These are phyloP conservation scores for Apis dorsata DNA, from an alignment of 1,140 invertebrate genomes.

Conservation along the genomic window DNA sequence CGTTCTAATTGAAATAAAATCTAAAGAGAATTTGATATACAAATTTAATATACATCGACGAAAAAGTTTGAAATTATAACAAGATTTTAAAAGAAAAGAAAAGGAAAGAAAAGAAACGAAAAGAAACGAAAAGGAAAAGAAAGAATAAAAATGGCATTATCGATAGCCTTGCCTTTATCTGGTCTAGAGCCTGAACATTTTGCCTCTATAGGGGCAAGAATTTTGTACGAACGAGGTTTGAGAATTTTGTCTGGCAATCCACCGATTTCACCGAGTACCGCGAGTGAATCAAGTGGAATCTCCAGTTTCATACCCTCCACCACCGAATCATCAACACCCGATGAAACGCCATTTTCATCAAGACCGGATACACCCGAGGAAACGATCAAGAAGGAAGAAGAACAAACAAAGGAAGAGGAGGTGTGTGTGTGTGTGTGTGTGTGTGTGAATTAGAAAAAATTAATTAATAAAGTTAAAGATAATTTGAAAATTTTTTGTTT, in stretches of 20 bases:
- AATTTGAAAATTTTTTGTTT: background rate
- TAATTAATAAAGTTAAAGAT: background rate
- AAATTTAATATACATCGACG: background rate
- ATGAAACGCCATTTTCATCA: constrained; percentile 50
- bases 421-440: background rate
- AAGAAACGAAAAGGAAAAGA: background rate
- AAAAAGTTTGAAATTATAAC: background rate
- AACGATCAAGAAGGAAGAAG: background rate
- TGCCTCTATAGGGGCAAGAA: constrained; percentile 30
- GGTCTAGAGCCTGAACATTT: constrained; percentile 60
- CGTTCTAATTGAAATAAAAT: constrained; percentile 12
- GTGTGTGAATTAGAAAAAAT: too few species aligned
- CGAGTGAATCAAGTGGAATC: constrained; percentile 64
- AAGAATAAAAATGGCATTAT: constrained; percentile 59
- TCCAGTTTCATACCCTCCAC: constrained; percentile 57
- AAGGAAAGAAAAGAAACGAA: background rate
- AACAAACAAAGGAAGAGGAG: background rate
- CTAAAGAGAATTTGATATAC: background rate
- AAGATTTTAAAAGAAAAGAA: background rate
- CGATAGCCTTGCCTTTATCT: constrained; percentile 63
- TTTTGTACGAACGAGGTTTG: constrained; percentile 51
- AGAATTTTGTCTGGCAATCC: constrained; percentile 15
- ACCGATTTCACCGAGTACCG: constrained; percentile 58
- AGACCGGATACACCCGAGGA: constrained; percentile 49
- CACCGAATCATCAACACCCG: constrained; percentile 35